Conservation (phyloP, 2,888 invertebrate genomes). For the Nephrocerus scutellatus region DNA sequence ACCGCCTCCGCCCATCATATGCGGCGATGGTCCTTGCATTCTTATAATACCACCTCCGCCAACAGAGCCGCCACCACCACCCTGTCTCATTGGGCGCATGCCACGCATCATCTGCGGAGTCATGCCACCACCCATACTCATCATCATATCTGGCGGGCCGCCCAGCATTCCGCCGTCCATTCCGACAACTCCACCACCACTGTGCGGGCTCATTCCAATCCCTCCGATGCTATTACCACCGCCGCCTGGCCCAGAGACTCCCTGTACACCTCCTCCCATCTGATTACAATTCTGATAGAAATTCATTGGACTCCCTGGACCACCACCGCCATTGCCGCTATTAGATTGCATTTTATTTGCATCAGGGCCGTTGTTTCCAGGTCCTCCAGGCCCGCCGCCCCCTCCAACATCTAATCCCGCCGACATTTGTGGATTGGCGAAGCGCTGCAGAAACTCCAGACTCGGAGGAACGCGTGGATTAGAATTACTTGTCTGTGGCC, state of each 20-base stretch:
- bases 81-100: constrained; percentile 54
- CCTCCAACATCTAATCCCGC: constrained; percentile 15
- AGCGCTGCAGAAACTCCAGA: constrained; percentile 82
- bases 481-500: constrained; percentile 74
- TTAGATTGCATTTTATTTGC: constrained; percentile 15
- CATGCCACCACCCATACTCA: constrained; percentile 43
- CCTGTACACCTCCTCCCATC: constrained; percentile 31
- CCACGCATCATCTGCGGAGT: constrained; percentile 44
- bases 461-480: constrained; percentile 77
- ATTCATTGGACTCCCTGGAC: too few relatives aligned
- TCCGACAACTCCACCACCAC: constrained; percentile 20
- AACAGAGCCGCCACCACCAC: constrained; percentile 30
- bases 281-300: constrained; percentile 45
- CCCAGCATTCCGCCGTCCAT: constrained; percentile 27
- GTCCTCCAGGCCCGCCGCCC: constrained; percentile 10
- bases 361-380: constrained; percentile 24
- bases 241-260: constrained; percentile 38
- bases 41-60: constrained; percentile 27
- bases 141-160: constrained; percentile 36
- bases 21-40: constrained; percentile 29
- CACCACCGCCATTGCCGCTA: background rate
- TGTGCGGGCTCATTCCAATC: constrained; percentile 24
- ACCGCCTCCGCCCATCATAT: constrained; percentile 22
- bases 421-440: constrained; percentile 67
- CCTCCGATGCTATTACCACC: constrained; percentile 44